Conservation (phyloP, 2,888 invertebrate species). For the Periphyllus acericola region DNA sequence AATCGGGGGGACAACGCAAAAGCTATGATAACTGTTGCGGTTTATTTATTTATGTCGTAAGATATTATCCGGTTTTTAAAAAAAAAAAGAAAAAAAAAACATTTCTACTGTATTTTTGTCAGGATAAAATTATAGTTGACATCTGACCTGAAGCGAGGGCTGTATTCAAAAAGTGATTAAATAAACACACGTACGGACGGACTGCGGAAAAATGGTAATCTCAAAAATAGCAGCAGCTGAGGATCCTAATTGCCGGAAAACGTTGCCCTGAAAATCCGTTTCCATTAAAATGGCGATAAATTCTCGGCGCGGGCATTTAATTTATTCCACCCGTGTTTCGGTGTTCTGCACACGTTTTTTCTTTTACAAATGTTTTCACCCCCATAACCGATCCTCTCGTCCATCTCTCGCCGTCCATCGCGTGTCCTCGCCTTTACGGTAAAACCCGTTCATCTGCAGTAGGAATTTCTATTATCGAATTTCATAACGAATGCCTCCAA, state of each 20-base stretch:
- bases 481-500: not conserved
- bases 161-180: not conserved
- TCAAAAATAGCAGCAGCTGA: conserved; percentile 9
- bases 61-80: not conserved
- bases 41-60: not conserved
- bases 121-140: not conserved
- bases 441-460: not conserved
- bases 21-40: not conserved
- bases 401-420: not conserved
- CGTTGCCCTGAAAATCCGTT: conserved; percentile 32
- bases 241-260: conserved; percentile 1
- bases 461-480: not conserved
- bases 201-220: not conserved
- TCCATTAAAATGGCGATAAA: conserved; percentile 38
- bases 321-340: conserved; percentile 30
- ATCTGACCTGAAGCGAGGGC: not conserved
- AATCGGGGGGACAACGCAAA: not conserved
- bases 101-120: not conserved
- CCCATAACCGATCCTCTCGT: not conserved
- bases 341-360: conserved; percentile 14
- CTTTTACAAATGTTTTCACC: conserved; percentile 18
- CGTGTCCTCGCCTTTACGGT: not conserved
- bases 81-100: no score
- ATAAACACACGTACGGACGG: not conserved
- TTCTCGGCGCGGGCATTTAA: conserved; percentile 23